Conservation (phyloP, 2,797 vertebrate species). For the Oreochromis grahami region DNA sequence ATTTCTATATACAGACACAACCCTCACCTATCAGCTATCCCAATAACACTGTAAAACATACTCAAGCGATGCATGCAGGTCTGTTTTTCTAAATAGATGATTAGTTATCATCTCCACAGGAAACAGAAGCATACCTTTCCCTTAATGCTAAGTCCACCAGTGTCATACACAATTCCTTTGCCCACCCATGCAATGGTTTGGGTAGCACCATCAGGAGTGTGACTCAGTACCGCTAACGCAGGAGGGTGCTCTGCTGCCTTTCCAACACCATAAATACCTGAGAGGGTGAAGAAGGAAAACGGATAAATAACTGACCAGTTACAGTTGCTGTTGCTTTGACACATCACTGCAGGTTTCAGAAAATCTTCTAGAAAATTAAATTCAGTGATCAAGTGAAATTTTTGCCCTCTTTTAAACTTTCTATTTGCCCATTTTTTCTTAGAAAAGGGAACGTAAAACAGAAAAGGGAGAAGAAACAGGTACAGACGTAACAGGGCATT, state of each 20-base stretch:
- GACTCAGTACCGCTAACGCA: constrained; percentile 90
- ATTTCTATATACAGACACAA: neutral
- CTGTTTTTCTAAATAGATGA: neutral
- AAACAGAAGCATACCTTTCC: constrained; percentile 82
- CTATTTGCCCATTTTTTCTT: neutral
- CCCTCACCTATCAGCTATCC: neutral
- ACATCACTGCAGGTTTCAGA: neutral
- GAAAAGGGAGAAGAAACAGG: neutral
- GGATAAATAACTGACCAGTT: neutral
- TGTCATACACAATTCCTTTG: constrained; percentile 98
- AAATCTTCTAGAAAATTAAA: neutral
- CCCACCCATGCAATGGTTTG: constrained; percentile 99
- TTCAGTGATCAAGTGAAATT: neutral
- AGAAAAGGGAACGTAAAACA: neutral
- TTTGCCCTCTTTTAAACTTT: neutral
- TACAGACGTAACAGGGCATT: neutral
- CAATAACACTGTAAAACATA: neutral
- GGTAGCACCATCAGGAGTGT: constrained; percentile 91
- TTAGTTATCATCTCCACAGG: neutral
- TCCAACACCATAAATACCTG: constrained; percentile 96
- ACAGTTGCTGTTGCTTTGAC: neutral
- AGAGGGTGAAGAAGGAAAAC: neutral
- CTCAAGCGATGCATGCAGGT: neutral
- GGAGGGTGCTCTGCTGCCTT: constrained; percentile 92
- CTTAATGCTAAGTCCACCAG: constrained; percentile 98